Base-by-base conservation (phyloP, 2,888 invertebrate species). In the Heliconius erato region DNA sequence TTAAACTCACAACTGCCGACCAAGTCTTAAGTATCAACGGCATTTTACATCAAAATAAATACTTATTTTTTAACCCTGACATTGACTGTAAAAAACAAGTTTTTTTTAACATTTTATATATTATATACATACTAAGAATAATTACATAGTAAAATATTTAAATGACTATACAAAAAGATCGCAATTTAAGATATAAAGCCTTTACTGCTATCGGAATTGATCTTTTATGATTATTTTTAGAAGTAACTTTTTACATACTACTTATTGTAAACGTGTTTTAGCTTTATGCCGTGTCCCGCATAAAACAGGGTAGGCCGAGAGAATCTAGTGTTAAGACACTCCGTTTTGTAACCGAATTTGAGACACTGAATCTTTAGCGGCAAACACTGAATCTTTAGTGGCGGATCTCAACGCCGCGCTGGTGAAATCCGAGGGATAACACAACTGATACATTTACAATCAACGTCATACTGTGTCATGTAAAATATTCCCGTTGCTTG, bases 141-240 rank as follows among this genome's bases (percentile, higher is more conserved):
- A 28, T 67, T 28, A 28, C 26, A 28, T 28, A 67, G 28, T 28
- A 67, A 67, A 67, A 67, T 19, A 67, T 67, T 32, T 67, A 67
- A 67, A 67, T 28, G 14, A 67, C 67, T 28, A 28, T 28, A 67
- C 67, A 28, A 67, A 67, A 67, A 67, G 67, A 67, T 67, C 67
- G 67, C 67, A 67, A 67, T 67, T 67, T 67, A 16, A 28, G 67
- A 67, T 67, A 67, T 67, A 67, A 67, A 67, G 28, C 67, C 67
- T 67, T 67, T 67, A 67, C 67, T 67, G 67, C 67, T 67, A 67
- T 67, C 67, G 67, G 67, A 67, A 67, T 67, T 16, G 28, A 67
- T 28, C 67, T 67, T 67, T 28, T 67, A 67, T 67, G 67, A 67
- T 67, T 67, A 67, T 67, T 28, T 67, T 67, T 67, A 67, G 16